Percentiles rank a stretch among this genome's conserved stretches.
Evolutionary conservation across 2,797 vertebrate species (phyloP).

Genomic region (Myotis vivesi): DNA sequence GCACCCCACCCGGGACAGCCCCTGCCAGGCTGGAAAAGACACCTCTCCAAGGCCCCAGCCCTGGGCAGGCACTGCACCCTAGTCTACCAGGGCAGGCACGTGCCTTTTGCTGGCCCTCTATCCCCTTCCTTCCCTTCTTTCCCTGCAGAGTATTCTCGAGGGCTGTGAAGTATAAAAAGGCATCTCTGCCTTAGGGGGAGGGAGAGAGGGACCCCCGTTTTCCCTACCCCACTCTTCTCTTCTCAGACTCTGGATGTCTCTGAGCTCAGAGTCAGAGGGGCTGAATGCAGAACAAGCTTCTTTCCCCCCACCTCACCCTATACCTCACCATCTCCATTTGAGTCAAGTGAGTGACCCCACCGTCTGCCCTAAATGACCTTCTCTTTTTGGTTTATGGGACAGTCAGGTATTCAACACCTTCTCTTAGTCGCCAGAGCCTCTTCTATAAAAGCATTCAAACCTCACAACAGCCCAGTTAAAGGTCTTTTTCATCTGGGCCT

Average conservation of each 20-base stretch:
- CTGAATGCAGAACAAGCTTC: neutral
- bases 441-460: neutral
- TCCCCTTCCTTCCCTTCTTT: neutral
- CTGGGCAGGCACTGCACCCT: neutral
- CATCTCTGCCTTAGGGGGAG: neutral
- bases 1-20: neutral
- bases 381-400: neutral
- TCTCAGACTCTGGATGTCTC: neutral
- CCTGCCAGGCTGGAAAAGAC: neutral
- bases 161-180: neutral
- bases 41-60: neutral
- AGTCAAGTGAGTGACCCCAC: neutral
- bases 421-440: neutral
- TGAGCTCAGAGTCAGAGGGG: neutral
- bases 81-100: neutral
- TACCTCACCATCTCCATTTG: neutral
- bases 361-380: neutral
- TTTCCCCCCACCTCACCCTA: neutral
- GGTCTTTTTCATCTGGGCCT: neutral
- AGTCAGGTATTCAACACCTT: neutral
- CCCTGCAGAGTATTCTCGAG: neutral
- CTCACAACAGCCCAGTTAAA: neutral
- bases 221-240: neutral
- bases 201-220: neutral
- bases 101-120: neutral